phyloP scores from a whole-genome alignment of 2,797 vertebrate species.

The Hyperoplus immaculatus region DNA sequence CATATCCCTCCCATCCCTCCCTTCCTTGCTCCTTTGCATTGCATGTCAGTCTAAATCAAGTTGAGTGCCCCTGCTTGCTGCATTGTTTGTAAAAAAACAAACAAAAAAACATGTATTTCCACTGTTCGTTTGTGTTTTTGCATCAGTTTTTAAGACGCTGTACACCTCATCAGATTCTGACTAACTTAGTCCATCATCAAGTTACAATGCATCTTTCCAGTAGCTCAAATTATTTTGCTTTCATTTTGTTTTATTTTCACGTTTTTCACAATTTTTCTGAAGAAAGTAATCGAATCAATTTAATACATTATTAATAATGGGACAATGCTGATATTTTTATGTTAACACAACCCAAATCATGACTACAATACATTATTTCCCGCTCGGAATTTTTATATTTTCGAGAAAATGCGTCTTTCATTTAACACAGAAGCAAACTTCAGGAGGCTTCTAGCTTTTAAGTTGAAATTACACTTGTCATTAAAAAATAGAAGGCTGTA shows the following conservation, averaged over 20 bases:
- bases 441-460: background rate
- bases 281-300: slow-evolving; percentile 20
- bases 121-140: slow-evolving; percentile 38
- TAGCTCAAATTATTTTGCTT: background rate
- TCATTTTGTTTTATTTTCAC: slow-evolving; percentile 11
- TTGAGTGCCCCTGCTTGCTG: slow-evolving; percentile 58
- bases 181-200: slow-evolving; percentile 40
- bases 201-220: slow-evolving; percentile 71
- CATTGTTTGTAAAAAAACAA: slow-evolving; percentile 20
- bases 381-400: background rate
- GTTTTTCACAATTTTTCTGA: background rate
- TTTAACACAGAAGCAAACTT: background rate
- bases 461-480: background rate
- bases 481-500: no score
- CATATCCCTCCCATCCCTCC: slow-evolving; percentile 29
- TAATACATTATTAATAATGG: background rate
- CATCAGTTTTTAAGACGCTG: slow-evolving; percentile 26
- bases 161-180: slow-evolving; percentile 39
- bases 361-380: background rate
- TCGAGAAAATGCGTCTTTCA: background rate
- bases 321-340: slow-evolving; percentile 4
- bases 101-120: background rate
- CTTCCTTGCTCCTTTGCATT: slow-evolving; percentile 57
- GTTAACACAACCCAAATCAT: no score
- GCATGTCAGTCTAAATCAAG: slow-evolving; percentile 62